Conservation (phyloP, 35 echinoderm and acorn worm species). For the Hemicentrotus pulcherrimus region DNA sequence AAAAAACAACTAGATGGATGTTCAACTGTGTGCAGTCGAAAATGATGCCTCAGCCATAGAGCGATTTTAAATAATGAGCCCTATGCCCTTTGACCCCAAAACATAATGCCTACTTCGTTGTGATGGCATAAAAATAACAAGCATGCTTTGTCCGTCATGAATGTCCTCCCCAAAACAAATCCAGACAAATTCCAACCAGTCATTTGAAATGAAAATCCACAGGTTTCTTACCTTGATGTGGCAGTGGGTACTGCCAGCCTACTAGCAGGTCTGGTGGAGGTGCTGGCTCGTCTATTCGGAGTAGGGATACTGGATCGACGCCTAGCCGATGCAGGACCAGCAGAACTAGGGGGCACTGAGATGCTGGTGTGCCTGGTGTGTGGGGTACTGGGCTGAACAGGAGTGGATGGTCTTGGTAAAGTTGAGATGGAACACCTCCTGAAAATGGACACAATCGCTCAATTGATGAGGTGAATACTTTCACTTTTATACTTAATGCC, state of each 20-base stretch:
- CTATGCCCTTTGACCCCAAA: too few relatives aligned
- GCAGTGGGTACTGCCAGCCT: background rate
- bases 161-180: background rate
- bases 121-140: too few relatives aligned
- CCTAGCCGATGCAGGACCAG: constrained; percentile 35
- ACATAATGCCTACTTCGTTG: too few relatives aligned
- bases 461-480: background rate
- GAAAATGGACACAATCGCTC: background rate
- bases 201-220: background rate
- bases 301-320: constrained; percentile 57
- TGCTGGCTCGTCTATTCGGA: background rate
- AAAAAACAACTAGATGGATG: too few relatives aligned
- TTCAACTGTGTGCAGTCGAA: too few relatives aligned
- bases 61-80: too few relatives aligned
- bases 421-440: constrained; percentile 6
- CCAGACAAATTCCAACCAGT: background rate
- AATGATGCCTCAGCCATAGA: too few relatives aligned
- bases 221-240: background rate
- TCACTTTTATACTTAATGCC: background rate
- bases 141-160: too few relatives aligned
- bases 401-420: constrained; percentile 13
- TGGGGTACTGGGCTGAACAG: constrained; percentile 23
- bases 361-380: constrained; percentile 40
- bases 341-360: constrained; percentile 1
- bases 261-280: background rate